Conservation (phyloP, 2,888 invertebrate species). For the Anoncus sp. region DNA sequence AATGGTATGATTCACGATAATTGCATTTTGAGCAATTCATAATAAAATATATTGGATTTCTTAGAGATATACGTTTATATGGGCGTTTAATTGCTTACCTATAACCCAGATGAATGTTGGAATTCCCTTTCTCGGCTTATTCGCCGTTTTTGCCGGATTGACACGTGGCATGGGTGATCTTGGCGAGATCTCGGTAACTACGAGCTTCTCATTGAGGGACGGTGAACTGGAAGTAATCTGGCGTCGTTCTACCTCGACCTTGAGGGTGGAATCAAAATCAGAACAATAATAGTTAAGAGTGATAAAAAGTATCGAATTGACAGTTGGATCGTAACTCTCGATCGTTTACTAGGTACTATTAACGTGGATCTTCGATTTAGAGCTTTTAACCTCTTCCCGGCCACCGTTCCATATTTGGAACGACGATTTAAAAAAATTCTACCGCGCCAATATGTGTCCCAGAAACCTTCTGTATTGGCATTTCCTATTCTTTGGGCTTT, state of each 20-base stretch:
- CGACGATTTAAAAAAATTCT: too few species aligned
- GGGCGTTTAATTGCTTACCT: too few species aligned
- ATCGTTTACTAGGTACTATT: too few species aligned
- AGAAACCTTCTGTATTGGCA: too few species aligned
- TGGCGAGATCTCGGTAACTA: constrained; percentile 62
- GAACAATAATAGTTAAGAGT: not conserved
- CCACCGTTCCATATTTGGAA: too few species aligned
- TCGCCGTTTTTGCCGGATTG: constrained; percentile 74
- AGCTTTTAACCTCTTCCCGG: too few species aligned
- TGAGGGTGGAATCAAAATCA: constrained; percentile 6
- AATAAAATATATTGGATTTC: too few species aligned
- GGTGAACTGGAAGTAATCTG: constrained; percentile 64
- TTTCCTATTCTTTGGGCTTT: too few species aligned
- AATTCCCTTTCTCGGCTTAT: constrained; percentile 77
- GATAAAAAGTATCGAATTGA: too few species aligned
- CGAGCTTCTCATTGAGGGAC: constrained; percentile 65
- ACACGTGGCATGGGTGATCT: constrained; percentile 64
- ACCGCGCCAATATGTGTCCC: too few species aligned
- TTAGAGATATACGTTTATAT: too few species aligned
- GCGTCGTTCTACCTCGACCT: constrained; percentile 79
- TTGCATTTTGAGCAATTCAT: not conserved
- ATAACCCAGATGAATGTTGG: constrained; percentile 84
- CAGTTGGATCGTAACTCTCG: too few species aligned
- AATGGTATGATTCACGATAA: not conserved
- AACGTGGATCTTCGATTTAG: not conserved